Conservation (phyloP, 2,113 vertebrate genomes). For the Tyto alba region DNA sequence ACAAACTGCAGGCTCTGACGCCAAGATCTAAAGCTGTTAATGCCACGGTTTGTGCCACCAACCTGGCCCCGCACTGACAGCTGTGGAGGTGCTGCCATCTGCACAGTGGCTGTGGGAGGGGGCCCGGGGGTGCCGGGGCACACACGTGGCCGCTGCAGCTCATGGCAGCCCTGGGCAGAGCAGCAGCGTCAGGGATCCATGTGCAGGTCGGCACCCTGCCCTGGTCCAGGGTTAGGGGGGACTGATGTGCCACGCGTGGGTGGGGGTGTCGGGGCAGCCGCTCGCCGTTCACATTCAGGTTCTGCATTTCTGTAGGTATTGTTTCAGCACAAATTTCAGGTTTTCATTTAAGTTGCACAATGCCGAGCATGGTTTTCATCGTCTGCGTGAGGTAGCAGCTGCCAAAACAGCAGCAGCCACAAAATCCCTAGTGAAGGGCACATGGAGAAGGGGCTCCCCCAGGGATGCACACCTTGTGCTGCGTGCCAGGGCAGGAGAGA, state of each 20-base stretch:
- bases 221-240: background rate
- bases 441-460: background rate
- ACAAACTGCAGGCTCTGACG: background rate
- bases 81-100: accelerated
- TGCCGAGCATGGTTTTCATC: background rate
- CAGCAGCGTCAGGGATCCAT: background rate
- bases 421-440: background rate
- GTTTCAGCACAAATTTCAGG: background rate
- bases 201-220: background rate
- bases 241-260: accelerated
- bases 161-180: accelerated
- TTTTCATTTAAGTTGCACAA: background rate
- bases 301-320: background rate
- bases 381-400: accelerated
- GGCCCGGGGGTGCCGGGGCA: accelerated
- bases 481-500: background rate
- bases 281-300: background rate
- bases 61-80: background rate
- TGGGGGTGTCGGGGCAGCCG: background rate
- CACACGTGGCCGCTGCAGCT: accelerated
- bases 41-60: background rate
- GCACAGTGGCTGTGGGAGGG: background rate
- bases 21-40: background rate
- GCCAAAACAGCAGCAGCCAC: background rate
- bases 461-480: background rate